Conservation (phyloP, 2,113 vertebrate species). For the Hydrochoerus hydrochaeris region DNA sequence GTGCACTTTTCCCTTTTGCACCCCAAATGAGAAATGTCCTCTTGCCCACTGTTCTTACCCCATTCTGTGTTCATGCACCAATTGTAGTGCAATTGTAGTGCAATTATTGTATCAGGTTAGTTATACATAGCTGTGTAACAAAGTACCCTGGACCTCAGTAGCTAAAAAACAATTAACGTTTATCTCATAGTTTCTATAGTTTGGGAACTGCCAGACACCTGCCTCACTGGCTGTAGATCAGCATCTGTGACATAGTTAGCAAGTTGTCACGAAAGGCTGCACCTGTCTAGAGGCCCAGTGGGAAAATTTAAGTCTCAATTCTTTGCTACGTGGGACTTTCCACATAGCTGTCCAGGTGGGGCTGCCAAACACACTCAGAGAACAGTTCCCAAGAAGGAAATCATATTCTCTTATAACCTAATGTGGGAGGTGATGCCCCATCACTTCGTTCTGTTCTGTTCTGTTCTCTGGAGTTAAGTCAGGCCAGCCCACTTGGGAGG, state of each 20-base stretch:
- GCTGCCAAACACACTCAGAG: not conserved
- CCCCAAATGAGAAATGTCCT: too few relatives aligned
- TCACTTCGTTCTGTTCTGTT: not conserved
- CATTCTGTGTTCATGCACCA: too few relatives aligned
- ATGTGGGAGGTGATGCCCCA: not conserved
- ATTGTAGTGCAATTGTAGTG: too few relatives aligned
- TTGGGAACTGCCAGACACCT: not conserved
- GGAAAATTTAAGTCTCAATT: too few relatives aligned
- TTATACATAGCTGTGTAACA: not conserved
- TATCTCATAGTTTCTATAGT: not conserved
- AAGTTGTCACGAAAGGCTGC: not conserved
- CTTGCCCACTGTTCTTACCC: too few relatives aligned
- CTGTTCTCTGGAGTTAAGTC: not conserved
- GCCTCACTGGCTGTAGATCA: not conserved
- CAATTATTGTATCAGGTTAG: not conserved
- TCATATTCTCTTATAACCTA: not conserved
- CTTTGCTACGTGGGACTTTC: not conserved
- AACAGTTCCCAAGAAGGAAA: not conserved
- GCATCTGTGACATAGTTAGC: not conserved
- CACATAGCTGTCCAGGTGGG: not conserved
- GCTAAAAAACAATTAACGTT: not conserved
- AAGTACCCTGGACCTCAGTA: not conserved
- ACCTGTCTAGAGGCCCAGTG: rapidly evolving
- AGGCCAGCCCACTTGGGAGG: not conserved
- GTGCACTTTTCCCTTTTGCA: too few relatives aligned